A percentile compares a stretch with the other conserved stretches of the same genome.
Evolutionary conservation across 2,888 invertebrate genomes (phyloP).

Genomic region (Zygothrica quintamaculata): DNA sequence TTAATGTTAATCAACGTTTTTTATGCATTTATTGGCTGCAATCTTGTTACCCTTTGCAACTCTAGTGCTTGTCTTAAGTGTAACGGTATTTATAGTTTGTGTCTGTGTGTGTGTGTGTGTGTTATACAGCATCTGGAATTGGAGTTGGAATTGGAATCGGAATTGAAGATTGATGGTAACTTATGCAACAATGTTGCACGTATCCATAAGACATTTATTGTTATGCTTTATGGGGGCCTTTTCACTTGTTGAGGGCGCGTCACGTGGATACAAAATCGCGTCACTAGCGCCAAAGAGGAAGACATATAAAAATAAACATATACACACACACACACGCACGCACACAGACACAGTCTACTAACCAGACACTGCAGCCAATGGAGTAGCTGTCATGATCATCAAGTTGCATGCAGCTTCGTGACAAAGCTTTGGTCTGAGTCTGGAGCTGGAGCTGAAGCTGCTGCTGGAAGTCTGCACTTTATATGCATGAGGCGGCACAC

Average conservation of each 20-base stretch:
- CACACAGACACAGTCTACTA: neutral
- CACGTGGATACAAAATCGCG: conserved; percentile 33
- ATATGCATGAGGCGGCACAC: conserved; percentile 73
- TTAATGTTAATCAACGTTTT: conserved; percentile 61
- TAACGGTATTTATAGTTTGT: conserved; percentile 54
- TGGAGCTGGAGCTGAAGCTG: too few relatives aligned
- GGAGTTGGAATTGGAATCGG: neutral
- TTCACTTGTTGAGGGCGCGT: conserved; percentile 40
- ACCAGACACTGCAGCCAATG: conserved; percentile 8
- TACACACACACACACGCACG: conserved; percentile 4
- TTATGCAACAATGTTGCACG: conserved; percentile 66
- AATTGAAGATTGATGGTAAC: too few relatives aligned
- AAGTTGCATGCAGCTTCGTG: conserved; percentile 40
- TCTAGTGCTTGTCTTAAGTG: conserved; percentile 14
- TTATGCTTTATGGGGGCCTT: conserved; percentile 49
- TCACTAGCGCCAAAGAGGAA: conserved; percentile 48
- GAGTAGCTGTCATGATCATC: conserved; percentile 31
- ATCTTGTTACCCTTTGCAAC: conserved; percentile 57
- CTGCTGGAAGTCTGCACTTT: conserved; percentile 42
- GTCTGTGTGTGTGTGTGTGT: neutral
- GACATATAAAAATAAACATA: too few relatives aligned
- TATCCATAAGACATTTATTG: conserved; percentile 65
- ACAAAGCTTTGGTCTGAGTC: conserved; percentile 47
- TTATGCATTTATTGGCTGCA: conserved; percentile 64
- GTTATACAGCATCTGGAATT: neutral